phyloP scores from a whole-genome alignment of 1,140 invertebrate genomes.

The Trichonephila clavipes region DNA sequence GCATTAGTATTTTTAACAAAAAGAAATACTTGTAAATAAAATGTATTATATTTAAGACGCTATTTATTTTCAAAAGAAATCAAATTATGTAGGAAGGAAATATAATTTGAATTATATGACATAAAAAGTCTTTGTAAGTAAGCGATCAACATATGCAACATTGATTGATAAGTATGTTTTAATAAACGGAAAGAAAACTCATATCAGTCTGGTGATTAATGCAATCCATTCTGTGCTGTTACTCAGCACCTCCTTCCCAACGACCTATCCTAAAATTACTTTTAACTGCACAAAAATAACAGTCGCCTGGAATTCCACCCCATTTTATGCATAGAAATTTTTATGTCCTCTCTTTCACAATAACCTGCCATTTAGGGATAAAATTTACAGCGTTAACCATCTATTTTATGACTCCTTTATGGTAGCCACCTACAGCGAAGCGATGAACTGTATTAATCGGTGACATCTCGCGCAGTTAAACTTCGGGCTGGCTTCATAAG shows the following conservation, averaged over 20 bases:
- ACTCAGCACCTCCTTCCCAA: not conserved
- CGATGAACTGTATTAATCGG: slow-evolving; percentile 50
- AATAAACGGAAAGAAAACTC: slow-evolving; percentile 2
- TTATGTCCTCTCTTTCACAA: slow-evolving; percentile 50
- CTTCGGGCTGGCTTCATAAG: slow-evolving; percentile 38
- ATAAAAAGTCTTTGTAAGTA: not conserved
- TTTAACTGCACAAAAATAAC: slow-evolving; percentile 38
- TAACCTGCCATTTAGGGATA: slow-evolving; percentile 48
- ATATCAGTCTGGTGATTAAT: slow-evolving; percentile 11
- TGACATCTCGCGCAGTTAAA: slow-evolving; percentile 48
- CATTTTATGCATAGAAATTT: slow-evolving; percentile 24
- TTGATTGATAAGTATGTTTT: not conserved
- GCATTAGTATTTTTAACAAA: too few species aligned
- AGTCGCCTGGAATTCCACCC: slow-evolving; percentile 21
- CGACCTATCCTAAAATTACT: not conserved
- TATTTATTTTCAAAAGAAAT: too few species aligned
- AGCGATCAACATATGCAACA: not conserved
- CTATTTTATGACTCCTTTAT: slow-evolving; percentile 46
- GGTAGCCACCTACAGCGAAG: slow-evolving; percentile 4
- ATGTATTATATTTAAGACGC: too few species aligned
- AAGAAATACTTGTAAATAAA: too few species aligned
- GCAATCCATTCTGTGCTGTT: not conserved
- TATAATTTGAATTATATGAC: too few species aligned
- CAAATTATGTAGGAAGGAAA: too few species aligned
- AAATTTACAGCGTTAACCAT: slow-evolving; percentile 46